phyloP scores from a whole-genome alignment of 2,888 invertebrate species.

The Cryptocheilus praepositus region DNA sequence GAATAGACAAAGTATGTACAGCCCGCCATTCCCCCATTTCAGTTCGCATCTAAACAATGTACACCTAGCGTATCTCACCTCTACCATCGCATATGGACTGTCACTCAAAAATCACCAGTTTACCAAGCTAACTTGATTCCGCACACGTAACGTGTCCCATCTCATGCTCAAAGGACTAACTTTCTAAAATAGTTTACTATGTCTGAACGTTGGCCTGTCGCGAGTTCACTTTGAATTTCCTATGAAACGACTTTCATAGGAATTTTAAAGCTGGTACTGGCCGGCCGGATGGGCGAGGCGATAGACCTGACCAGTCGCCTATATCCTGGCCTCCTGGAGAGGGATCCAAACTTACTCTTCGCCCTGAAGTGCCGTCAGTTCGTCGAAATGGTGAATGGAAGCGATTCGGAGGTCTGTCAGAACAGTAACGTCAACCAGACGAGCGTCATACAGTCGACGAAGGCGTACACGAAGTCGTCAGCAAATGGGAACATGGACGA shows the following conservation, averaged over 20 bases:
- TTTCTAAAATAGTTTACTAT: too few relatives aligned
- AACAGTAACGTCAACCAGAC: constrained; percentile 77
- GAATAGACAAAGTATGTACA: constrained; percentile 92
- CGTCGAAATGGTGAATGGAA: constrained; percentile 98
- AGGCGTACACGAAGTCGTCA: constrained; percentile 73
- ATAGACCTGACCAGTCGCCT: constrained; percentile 91
- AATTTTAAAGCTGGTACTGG: constrained; percentile 93
- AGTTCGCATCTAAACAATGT: too few relatives aligned
- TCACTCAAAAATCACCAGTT: too few relatives aligned
- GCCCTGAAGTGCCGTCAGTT: constrained; percentile 98
- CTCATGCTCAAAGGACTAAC: too few relatives aligned
- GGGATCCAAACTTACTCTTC: constrained; percentile 93
- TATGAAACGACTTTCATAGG: constrained; percentile 76
- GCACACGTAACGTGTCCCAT: too few relatives aligned
- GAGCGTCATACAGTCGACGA: constrained; percentile 90
- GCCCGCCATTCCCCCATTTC: too few relatives aligned
- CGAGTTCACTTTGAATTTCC: too few relatives aligned
- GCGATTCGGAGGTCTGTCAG: constrained; percentile 82
- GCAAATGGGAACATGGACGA: constrained; percentile 75
- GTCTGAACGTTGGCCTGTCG: too few relatives aligned
- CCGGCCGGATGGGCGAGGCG: constrained; percentile 96
- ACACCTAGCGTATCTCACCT: too few relatives aligned
- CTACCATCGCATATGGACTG: too few relatives aligned
- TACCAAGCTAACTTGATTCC: too few relatives aligned
- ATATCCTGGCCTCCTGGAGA: constrained; percentile 95